phyloP scores from a whole-genome alignment of 2,797 vertebrate genomes.

The Pseudocheirus occidentalis region DNA sequence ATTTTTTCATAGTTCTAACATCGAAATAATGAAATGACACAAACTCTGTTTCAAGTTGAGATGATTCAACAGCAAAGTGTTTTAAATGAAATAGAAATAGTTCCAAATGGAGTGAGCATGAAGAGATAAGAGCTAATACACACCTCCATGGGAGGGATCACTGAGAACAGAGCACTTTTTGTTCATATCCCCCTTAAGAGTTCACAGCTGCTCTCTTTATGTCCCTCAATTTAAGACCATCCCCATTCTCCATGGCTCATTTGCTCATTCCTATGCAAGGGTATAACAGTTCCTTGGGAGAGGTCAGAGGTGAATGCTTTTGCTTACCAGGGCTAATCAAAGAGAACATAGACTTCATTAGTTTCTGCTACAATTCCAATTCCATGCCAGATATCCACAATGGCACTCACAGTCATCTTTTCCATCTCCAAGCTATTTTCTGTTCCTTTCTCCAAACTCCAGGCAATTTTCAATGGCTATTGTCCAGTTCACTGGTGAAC shows the following conservation, averaged over 20 bases:
- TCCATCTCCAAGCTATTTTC: slow-evolving; percentile 17
- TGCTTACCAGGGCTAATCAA: slow-evolving; percentile 66
- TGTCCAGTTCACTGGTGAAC: background rate
- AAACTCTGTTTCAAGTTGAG: slow-evolving; percentile 54
- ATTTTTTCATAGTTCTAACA: slow-evolving; percentile 9
- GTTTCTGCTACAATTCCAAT: background rate
- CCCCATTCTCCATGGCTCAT: slow-evolving; percentile 74
- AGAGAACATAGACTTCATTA: slow-evolving; percentile 50
- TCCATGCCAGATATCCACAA: slow-evolving; percentile 1
- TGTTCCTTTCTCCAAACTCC: slow-evolving; percentile 38
- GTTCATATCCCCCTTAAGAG: slow-evolving; percentile 76
- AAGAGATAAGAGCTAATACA: slow-evolving; percentile 70
- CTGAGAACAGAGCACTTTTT: slow-evolving; percentile 75
- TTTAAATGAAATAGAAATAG: slow-evolving; percentile 71
- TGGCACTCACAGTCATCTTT: slow-evolving; percentile 32
- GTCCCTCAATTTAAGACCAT: slow-evolving; percentile 79
- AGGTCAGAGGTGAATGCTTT: slow-evolving; percentile 59
- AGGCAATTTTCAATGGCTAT: background rate
- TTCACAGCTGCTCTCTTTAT: slow-evolving; percentile 80
- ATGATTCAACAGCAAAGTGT: slow-evolving; percentile 68
- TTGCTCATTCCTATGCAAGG: slow-evolving; percentile 69
- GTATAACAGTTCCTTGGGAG: slow-evolving; percentile 69
- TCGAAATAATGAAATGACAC: slow-evolving; percentile 67
- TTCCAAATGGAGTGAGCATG: slow-evolving; percentile 45
- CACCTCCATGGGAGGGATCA: slow-evolving; percentile 67